A percentile compares a stretch with the other conserved stretches of the same genome.
Conservation (phyloP, 2,113 vertebrate species). For the Hippocampus guttulatus region DNA sequence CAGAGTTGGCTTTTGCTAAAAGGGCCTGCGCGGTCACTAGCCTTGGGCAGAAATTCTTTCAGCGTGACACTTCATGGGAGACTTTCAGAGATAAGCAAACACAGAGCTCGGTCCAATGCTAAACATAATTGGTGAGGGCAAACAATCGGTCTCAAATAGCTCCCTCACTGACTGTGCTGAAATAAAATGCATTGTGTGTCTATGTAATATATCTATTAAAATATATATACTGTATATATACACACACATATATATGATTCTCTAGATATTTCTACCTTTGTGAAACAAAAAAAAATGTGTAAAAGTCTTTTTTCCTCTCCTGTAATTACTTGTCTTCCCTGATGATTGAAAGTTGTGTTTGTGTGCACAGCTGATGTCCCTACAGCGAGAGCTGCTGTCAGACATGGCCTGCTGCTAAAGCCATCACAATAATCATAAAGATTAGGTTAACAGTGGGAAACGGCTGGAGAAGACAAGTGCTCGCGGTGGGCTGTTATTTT, state of each 20-base stretch:
- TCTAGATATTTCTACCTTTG: no score
- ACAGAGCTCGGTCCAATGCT: constrained; percentile 42
- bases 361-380: constrained; percentile 48
- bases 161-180: constrained; percentile 19
- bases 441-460: constrained; percentile 68
- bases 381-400: constrained; percentile 63
- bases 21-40: constrained; percentile 74
- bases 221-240: neutral
- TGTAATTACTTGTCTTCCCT: constrained; percentile 50
- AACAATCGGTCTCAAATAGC: constrained; percentile 34
- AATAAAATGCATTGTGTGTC: neutral
- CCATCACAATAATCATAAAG: constrained; percentile 72
- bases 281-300: no score
- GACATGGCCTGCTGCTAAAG: constrained; percentile 67
- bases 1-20: constrained; percentile 73
- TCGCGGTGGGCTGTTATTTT: constrained; percentile 69
- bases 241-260: no score
- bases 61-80: constrained; percentile 65
- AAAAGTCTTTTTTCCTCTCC: neutral
- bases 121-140: constrained; percentile 56
- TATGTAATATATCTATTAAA: neutral
- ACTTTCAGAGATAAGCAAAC: constrained; percentile 63
- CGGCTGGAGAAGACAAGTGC: constrained; percentile 60
- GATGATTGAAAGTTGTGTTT: constrained; percentile 55
- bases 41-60: constrained; percentile 76